Base-by-base conservation (phyloP, 1,140 invertebrate species). In the Drosophila biarmipes region DNA sequence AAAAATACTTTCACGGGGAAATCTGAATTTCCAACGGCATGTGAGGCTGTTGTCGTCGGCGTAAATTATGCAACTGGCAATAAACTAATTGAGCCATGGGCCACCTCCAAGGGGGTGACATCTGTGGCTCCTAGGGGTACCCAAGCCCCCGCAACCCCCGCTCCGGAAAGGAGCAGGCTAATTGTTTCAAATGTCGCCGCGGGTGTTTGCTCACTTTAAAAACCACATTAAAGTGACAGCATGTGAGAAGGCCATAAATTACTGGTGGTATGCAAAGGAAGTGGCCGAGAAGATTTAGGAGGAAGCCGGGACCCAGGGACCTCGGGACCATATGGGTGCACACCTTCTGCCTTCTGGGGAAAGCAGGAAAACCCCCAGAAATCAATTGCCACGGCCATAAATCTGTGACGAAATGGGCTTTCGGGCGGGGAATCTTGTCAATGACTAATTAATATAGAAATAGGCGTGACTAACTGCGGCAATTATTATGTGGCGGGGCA, bases 191-290 rank as follows among this genome's bases (percentile, higher is more conserved):
- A 79, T 89, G 75, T 82, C 84, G 59, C 82, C 55, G 56, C 75
- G 84, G 84, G 79, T 76, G 84, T 61, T 73, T 51, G 40, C 21
- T 31, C 40, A 84, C 84, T 87, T 79, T 89, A 43, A 73, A 89
- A 90, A 90, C 86, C 86, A 90, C 86, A 90, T 90, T 86, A 90
- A 91, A 90, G 17, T 78, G 89, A 81, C 89, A 91, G 80, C 89
- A 90, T 90, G 89, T 89, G 89, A 84, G 80, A 89, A 85, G 66
- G 78, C 67, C 80, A 90, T 90, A 91, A 90, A 90, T 90, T 85
- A 84, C 12, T n/a, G 45, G 67, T 21, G 49, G 61, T 54, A 59
- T 78, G 38, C 69, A 54, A 73, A 73, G 59, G 77, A 80, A 82
- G 68, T 48, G 63, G 62, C 55, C 52, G 43, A 59, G 62, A 77